A percentile compares a stretch with the other conserved stretches of the same genome.
These are phyloP conservation scores for Euzetes globulus DNA, from an alignment of 2,888 invertebrate genomes.

Conservation along the genomic window DNA sequence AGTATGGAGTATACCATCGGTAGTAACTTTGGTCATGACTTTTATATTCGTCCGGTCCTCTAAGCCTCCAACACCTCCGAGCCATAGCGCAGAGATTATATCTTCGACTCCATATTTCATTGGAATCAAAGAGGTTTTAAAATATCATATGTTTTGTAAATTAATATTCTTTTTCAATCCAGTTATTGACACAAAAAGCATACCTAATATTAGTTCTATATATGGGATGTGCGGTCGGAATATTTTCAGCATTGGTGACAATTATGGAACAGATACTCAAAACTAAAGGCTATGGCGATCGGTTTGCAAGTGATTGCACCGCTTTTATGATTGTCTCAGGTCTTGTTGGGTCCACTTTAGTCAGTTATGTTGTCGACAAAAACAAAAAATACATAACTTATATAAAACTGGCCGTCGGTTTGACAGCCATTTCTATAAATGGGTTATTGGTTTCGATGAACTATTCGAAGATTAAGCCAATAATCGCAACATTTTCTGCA, in stretches of 20 bases:
- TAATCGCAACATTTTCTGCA: neutral
- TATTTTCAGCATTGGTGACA: slow-evolving; percentile 7
- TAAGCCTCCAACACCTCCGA: slow-evolving; percentile 35
- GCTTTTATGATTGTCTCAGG: slow-evolving; percentile 25
- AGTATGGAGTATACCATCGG: slow-evolving; percentile 5
- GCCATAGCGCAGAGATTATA: slow-evolving; percentile 29
- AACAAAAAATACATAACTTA: slow-evolving; percentile 7
- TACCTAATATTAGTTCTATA: slow-evolving; percentile 25
- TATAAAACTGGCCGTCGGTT: slow-evolving; percentile 23
- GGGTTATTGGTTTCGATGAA: neutral
- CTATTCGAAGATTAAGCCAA: neutral
- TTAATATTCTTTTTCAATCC: neutral
- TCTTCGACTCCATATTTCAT: slow-evolving; percentile 7
- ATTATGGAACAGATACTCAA: slow-evolving; percentile 21
- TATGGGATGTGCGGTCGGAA: slow-evolving; percentile 22
- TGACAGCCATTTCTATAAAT: neutral
- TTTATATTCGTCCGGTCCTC: slow-evolving; percentile 9
- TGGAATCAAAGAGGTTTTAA: slow-evolving; percentile 25
- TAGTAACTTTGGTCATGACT: neutral
- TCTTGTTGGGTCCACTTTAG: slow-evolving; percentile 5
- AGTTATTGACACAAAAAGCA: slow-evolving; percentile 30
- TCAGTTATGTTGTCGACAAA: slow-evolving; percentile 8
- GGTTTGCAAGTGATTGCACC: neutral
- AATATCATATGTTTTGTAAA: neutral
- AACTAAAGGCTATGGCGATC: neutral